Conservation (phyloP, 37 sponge, comb jelly and placozoan genomes). For the Dysidea cf. avara region DNA sequence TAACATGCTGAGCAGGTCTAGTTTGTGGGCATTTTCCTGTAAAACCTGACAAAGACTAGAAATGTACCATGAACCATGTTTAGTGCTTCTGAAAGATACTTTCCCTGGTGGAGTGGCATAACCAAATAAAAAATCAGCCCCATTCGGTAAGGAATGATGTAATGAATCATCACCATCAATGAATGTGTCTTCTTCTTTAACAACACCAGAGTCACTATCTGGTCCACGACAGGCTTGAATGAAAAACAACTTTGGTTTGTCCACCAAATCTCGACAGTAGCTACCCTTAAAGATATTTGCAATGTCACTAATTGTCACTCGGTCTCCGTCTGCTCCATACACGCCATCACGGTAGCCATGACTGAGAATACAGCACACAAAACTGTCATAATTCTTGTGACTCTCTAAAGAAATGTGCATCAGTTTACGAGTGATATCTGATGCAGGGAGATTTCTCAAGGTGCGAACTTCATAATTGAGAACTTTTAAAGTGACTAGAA, state of each 20-base stretch:
- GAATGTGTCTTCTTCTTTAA: neutral
- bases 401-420: too few relatives aligned
- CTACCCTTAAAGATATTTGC: too few relatives aligned
- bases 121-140: too few relatives aligned
- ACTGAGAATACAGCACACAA: too few relatives aligned
- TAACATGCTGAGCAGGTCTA: constrained; percentile 57
- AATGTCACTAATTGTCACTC: too few relatives aligned
- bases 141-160: too few relatives aligned
- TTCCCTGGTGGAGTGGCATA: constrained; percentile 69
- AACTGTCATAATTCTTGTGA: too few relatives aligned
- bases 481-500: constrained; percentile 39
- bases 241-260: too few relatives aligned
- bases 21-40: constrained; percentile 33
- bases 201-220: constrained; percentile 12
- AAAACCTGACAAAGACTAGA: constrained; percentile 71
- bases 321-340: too few relatives aligned
- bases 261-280: constrained; percentile 39
- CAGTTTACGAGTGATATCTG: constrained; percentile 11
- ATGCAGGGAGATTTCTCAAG: constrained; percentile 43
- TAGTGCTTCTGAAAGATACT: constrained; percentile 73
- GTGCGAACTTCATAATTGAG: constrained; percentile 58
- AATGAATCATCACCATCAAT: too few relatives aligned
- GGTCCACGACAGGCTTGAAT: constrained; percentile 89
- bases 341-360: too few relatives aligned
- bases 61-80: constrained; percentile 87